Evolutionary conservation across 2,113 vertebrate genomes (phyloP), one percentile per base, ranked within the genome.

Genomic region (Vimba vimba): DNA sequence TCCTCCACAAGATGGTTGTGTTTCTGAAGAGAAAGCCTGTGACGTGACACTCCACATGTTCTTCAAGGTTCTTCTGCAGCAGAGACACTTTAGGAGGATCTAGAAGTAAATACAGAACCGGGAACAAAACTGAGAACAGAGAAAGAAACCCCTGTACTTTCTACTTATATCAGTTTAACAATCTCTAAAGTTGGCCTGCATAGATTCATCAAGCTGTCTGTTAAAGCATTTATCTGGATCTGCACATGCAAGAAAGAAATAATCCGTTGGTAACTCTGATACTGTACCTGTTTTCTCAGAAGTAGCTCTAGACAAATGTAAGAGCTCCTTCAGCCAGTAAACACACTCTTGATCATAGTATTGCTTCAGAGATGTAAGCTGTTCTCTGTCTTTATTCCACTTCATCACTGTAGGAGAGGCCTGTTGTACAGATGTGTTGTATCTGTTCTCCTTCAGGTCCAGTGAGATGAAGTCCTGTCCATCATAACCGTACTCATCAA

Each of bases 391-490:
- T 0, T 0, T 0, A 4, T 93, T 91, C 90, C 83, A 93, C 23
- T 75, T 85, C 1, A 1, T 0, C 85, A 66, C 87, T 2, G 84
- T 90, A 11, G 15, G 0, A 0, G 47, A 0, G 0, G 89, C 92
- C 0, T 0, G 79, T 0, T 0, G 0, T 0, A 45, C 89, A 0
- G 84, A n/a, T 0, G 91, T 88, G 0, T 0, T 87, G 87, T 73
- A 93, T 0, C 60, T 89, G 75, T 27, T 0, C 1, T 43, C 17
- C 66, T 87, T 23, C 64, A 85, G 3, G 75, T 95, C 84, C 0
- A 93, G 21, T 7, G 60, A 0, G 0, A 95, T 0, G 23, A 91
- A 94, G 15, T 95, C 91, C 0, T 8, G 73, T 62, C 94, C 92
- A 0, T 95, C 86, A 2, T 86, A 93, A 7, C 81, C 87, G 0